phyloP scores from a whole-genome alignment of 2,797 vertebrate genomes.

The Trematomus bernacchii region DNA sequence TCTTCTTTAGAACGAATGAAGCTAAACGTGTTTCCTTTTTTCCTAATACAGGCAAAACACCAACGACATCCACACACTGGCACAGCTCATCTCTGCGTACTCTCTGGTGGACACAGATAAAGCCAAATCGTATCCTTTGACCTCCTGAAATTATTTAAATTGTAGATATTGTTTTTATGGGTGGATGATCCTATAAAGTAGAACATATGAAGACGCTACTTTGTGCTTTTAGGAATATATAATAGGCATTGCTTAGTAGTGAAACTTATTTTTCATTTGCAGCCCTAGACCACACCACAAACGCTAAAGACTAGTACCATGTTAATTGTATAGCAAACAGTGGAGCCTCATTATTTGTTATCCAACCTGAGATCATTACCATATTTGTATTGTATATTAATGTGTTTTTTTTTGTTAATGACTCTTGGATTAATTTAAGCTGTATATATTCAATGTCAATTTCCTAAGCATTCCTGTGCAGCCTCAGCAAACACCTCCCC shows the following conservation, averaged over 20 bases:
- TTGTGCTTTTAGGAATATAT: not conserved
- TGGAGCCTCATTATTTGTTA: not conserved
- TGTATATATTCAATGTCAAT: no score
- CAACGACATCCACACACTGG: constrained; percentile 94
- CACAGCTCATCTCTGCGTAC: constrained; percentile 98
- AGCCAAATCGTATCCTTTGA: constrained; percentile 97
- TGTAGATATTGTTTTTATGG: no score
- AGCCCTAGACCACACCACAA: not conserved
- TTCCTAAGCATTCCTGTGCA: constrained; percentile 75
- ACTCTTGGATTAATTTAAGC: no score
- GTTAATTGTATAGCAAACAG: not conserved
- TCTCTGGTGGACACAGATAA: constrained; percentile 96
- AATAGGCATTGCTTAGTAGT: not conserved
- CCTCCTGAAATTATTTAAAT: not conserved
- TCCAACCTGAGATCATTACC: not conserved
- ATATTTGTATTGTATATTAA: no score
- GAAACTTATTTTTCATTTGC: not conserved
- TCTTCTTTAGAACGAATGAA: no score
- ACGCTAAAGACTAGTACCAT: not conserved
- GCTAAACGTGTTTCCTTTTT: not conserved
- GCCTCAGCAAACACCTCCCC: constrained; percentile 97
- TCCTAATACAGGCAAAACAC: constrained; percentile 90
- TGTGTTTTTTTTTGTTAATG: no score
- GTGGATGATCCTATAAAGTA: no score
- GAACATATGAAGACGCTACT: not conserved